phyloP scores from a whole-genome alignment of 2,888 invertebrate species.

The Nephrotoma flavescens region DNA sequence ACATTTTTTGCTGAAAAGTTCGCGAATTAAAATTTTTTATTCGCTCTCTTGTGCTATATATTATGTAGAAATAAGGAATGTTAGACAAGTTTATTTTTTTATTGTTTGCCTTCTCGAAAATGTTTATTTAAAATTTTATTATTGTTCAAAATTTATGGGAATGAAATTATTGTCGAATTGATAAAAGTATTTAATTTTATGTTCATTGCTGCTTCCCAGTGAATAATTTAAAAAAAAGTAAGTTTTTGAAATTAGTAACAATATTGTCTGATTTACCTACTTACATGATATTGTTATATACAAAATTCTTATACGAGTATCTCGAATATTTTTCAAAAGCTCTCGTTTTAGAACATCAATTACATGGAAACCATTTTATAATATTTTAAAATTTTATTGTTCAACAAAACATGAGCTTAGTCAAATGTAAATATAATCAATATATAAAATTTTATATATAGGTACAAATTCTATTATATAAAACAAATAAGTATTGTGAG shows the following conservation, averaged over 20 bases:
- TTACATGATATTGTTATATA: too few relatives aligned
- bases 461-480: neutral
- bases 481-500: neutral
- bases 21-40: neutral
- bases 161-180: neutral
- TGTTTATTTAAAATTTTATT: neutral
- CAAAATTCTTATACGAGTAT: too few relatives aligned
- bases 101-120: neutral
- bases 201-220: neutral
- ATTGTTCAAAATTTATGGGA: neutral
- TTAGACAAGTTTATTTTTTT: neutral
- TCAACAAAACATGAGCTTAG: neutral
- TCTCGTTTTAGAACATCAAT: neutral
- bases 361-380: too few relatives aligned
- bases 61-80: neutral
- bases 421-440: neutral
- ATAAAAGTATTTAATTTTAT: neutral
- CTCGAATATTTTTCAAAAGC: neutral
- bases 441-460: neutral
- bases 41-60: neutral
- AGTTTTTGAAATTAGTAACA: too few relatives aligned
- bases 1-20: neutral
- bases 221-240: too few relatives aligned
- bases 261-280: too few relatives aligned
- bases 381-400: neutral